Conservation (phyloP, 2,888 invertebrate genomes). For the Cryptocephalus moraei region DNA sequence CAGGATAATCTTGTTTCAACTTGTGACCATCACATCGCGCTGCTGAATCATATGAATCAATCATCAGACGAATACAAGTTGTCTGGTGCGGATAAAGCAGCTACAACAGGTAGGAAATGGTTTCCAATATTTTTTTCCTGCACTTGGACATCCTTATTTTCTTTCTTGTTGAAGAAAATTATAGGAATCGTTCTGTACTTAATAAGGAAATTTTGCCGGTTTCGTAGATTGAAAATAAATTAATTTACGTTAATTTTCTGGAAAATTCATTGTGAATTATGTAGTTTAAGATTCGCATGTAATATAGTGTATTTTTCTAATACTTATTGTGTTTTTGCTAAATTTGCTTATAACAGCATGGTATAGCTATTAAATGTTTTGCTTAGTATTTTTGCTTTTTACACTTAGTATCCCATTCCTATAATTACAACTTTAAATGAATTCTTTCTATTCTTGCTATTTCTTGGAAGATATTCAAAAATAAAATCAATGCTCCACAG, state of each 20-base stretch:
- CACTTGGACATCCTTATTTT: slow-evolving; percentile 29
- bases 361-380: slow-evolving; percentile 25
- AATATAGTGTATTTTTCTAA: slow-evolving; percentile 9
- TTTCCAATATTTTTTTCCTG: slow-evolving; percentile 29
- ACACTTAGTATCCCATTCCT: slow-evolving; percentile 13
- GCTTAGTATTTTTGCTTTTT: slow-evolving; percentile 22
- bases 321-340: slow-evolving; percentile 9
- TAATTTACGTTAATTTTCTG: slow-evolving; percentile 4
- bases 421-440: not conserved
- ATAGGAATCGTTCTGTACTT: slow-evolving; percentile 26
- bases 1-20: slow-evolving; percentile 78
- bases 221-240: slow-evolving; percentile 12
- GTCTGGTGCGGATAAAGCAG: slow-evolving; percentile 27
- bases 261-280: slow-evolving; percentile 4
- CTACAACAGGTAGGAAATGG: slow-evolving; percentile 35
- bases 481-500: not conserved
- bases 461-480: not conserved
- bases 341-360: slow-evolving; percentile 26
- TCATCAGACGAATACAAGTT: slow-evolving; percentile 32
- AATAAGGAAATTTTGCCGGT: slow-evolving; percentile 24
- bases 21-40: slow-evolving; percentile 78
- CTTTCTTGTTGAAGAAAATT: slow-evolving; percentile 29
- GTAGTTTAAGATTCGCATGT: slow-evolving; percentile 6
- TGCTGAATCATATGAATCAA: slow-evolving; percentile 46
- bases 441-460: slow-evolving; percentile 3